Evolutionary conservation across 2,113 vertebrate species (phyloP).

Genomic region (Forbesichthys papilliferus): DNA sequence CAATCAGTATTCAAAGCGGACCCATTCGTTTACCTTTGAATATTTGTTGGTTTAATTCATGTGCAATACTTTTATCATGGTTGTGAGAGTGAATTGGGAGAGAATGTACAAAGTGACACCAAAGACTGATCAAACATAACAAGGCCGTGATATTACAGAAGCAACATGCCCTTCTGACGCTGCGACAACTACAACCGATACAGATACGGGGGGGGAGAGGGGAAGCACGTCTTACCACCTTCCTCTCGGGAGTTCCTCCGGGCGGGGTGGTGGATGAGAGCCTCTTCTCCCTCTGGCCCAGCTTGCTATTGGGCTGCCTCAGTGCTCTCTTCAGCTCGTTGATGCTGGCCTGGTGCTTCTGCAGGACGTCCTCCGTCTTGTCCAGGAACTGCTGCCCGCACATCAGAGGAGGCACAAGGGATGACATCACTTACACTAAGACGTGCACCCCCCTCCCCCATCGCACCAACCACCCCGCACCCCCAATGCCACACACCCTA

Average conservation of each 20-base stretch:
- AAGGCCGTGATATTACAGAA: background rate
- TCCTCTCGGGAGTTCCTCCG: slow-evolving; percentile 89
- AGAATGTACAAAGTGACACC: slow-evolving; percentile 2
- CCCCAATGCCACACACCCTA: too few relatives aligned
- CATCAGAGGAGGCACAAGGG: slow-evolving; percentile 5
- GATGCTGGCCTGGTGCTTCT: slow-evolving; percentile 99
- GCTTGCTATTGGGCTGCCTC: slow-evolving; percentile 97
- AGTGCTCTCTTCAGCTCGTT: slow-evolving; percentile 98
- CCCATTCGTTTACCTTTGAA: background rate
- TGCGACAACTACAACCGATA: background rate
- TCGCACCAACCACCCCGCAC: too few relatives aligned
- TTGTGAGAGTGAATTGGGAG: slow-evolving; percentile 6
- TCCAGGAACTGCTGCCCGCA: slow-evolving; percentile 87
- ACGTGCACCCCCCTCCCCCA: too few relatives aligned
- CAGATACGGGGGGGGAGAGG: background rate
- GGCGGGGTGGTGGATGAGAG: slow-evolving; percentile 84
- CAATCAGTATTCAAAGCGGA: background rate
- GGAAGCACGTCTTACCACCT: slow-evolving; percentile 66
- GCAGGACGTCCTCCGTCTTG: slow-evolving; percentile 94
- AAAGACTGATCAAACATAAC: background rate
- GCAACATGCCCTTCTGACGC: background rate
- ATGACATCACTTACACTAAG: too few relatives aligned
- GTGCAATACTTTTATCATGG: background rate
- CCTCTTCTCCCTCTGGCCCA: slow-evolving; percentile 89
- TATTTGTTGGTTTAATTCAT: background rate